Base-by-base conservation (phyloP, 1,140 invertebrate species). In the Phthorimaea operculella region DNA sequence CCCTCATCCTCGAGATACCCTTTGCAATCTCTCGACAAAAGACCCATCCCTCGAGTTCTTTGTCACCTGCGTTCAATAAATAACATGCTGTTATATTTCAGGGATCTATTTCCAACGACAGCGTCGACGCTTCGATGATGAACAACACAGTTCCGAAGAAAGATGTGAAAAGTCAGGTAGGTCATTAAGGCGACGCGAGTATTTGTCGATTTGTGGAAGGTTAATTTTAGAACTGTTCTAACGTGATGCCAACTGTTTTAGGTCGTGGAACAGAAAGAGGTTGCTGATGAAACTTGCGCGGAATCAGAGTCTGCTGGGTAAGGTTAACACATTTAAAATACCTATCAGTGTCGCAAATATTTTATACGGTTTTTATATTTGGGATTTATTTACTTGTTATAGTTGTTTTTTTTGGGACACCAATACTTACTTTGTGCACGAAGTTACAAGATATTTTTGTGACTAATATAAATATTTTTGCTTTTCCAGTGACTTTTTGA, bases 221-320 rank as follows among this genome's bases (percentile, higher is more conserved):
- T 28, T 28, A 28, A 28, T 28, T 28, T 28, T 28, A 28, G 21
- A 28, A 28, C 21, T 28, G 21, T 4, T 4, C 21, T 28, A 28
- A 28, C 21, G 21, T 28, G 21, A 4, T 28, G 21, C 21, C 21
- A 28, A 28, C n/a, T 39, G 36, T 39, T 39, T 39, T 39, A 39
- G 36, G 21, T 28, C 21, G 21, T 28, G 39, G 16, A 47, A 47
- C 12, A 47, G 15, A 17, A 16, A 47, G n/a, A 39, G 10, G 44
- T 52, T n/a, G 65, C 64, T 17, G 73, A 84, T 55, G 77, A 81
- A 52, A 77, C 74, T 6, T 76, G 70, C 58, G 67, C 64, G 34
- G 74, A 74, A 57, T 80, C 81, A 2, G 80, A 83, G 64, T 76
- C 77, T 9, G 77, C 79, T 18, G 77, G 76, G 81, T 84, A 66